Percentiles rank a stretch among this genome's conserved stretches.
phyloP scores from a whole-genome alignment of 2,113 vertebrate genomes.

The Catagonus wagneri region DNA sequence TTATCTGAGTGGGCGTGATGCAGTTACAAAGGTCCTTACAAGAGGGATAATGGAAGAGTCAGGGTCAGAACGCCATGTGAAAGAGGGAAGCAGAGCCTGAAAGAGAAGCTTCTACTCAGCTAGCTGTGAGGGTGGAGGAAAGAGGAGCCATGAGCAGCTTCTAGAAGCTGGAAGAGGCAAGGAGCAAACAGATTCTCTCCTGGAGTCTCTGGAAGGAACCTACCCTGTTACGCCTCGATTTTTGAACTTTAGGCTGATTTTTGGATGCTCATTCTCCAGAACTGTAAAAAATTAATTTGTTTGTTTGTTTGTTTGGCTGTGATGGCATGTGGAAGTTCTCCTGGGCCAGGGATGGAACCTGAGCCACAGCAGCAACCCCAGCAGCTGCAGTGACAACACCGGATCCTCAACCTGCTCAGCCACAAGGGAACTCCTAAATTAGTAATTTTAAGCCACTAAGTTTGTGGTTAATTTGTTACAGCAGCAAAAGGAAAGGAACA shows the following conservation, averaged over 20 bases:
- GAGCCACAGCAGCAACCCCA: too few relatives aligned
- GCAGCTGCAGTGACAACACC: too few relatives aligned
- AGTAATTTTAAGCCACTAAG: background rate
- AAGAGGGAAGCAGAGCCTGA: background rate
- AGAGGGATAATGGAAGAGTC: background rate
- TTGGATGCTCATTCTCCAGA: background rate
- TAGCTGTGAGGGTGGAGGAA: background rate
- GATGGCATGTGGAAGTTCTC: too few relatives aligned
- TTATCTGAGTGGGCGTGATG: background rate
- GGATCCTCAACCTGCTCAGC: too few relatives aligned
- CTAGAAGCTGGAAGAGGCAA: background rate
- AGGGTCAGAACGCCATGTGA: background rate
- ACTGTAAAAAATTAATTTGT: background rate
- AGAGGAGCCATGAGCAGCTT: background rate
- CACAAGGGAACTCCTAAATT: too few relatives aligned
- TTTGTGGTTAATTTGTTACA: background rate
- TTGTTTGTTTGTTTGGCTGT: background rate
- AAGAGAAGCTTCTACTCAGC: background rate
- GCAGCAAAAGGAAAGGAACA: background rate
- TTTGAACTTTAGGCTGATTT: background rate
- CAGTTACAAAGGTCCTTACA: background rate
- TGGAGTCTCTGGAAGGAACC: background rate
- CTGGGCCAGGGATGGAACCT: too few relatives aligned
- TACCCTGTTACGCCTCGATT: background rate
- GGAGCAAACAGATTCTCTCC: background rate